These are phyloP conservation scores for Sarcophaga caerulescens DNA, from an alignment of 2,888 invertebrate genomes.

Conservation along the genomic window DNA sequence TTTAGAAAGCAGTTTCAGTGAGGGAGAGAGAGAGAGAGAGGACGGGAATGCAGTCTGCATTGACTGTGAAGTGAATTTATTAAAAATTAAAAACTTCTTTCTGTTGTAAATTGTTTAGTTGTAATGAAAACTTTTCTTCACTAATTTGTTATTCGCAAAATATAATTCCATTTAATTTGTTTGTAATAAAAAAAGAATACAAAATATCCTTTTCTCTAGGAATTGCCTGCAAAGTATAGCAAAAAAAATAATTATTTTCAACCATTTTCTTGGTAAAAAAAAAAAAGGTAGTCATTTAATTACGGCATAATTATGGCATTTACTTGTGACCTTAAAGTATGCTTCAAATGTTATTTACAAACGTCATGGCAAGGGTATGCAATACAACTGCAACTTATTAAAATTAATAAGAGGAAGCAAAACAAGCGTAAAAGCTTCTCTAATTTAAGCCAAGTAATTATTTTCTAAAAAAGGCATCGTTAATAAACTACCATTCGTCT, in stretches of 20 bases:
- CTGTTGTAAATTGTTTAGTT: constrained; percentile 32
- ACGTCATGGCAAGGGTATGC: not conserved
- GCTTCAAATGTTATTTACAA: not conserved
- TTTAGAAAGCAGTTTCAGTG: not conserved
- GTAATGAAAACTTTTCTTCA: constrained; percentile 43
- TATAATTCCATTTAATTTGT: constrained; percentile 7
- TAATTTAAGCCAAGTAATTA: not conserved
- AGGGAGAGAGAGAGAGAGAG: not conserved
- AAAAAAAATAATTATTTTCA: not conserved
- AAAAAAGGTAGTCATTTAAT: not conserved
- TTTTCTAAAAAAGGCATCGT: not conserved
- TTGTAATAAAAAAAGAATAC: not conserved
- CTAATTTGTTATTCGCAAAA: constrained; percentile 15
- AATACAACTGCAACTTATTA: not conserved
- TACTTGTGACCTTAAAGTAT: constrained; percentile 10
- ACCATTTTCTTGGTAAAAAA: not conserved
- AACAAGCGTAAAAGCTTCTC: not conserved
- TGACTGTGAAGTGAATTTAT: constrained; percentile 27
- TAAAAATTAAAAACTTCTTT: constrained; percentile 37
- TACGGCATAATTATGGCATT: constrained; percentile 6
- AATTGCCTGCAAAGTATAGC: not conserved
- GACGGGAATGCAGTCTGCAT: not conserved
- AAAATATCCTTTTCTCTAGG: not conserved
- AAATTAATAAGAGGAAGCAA: not conserved
- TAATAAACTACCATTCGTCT: too few relatives aligned